A percentile compares a stretch with the other conserved stretches of the same genome.
Evolutionary conservation across 2,888 invertebrate species (phyloP).

Genomic region (Ichneumoninae sp.): DNA sequence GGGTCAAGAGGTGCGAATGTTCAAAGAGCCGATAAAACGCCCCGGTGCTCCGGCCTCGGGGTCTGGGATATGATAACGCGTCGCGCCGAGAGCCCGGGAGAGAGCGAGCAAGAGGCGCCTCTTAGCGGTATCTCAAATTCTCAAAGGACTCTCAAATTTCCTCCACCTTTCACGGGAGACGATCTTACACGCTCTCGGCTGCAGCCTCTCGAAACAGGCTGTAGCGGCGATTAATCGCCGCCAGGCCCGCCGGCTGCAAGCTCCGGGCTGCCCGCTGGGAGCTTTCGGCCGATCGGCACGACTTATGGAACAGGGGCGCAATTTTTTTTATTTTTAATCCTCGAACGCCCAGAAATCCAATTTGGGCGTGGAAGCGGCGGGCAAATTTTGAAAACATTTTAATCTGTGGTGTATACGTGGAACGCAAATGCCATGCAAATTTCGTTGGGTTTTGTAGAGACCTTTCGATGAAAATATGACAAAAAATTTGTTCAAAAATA

Average conservation of each 20-base stretch:
- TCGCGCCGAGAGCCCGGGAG: neutral
- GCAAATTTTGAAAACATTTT: neutral
- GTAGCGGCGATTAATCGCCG: slow-evolving; percentile 40
- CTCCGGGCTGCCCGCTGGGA: too few relatives aligned
- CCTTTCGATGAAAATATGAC: too few relatives aligned
- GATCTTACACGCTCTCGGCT: slow-evolving; percentile 5
- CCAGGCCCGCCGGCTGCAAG: neutral
- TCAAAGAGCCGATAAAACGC: slow-evolving; percentile 78
- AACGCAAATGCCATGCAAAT: too few relatives aligned
- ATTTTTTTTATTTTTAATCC: too few relatives aligned
- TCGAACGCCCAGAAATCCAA: neutral
- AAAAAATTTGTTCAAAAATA: too few relatives aligned
- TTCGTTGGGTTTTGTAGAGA: too few relatives aligned
- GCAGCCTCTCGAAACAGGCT: neutral
- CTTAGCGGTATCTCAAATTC: slow-evolving; percentile 79
- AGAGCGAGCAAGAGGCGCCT: slow-evolving; percentile 70
- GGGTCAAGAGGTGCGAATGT: slow-evolving; percentile 81
- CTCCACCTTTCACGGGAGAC: slow-evolving; percentile 3
- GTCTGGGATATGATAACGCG: slow-evolving; percentile 21
- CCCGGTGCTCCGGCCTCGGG: slow-evolving; percentile 2
- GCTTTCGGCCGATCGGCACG: too few relatives aligned
- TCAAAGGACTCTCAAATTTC: slow-evolving; percentile 40
- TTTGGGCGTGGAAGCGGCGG: neutral
- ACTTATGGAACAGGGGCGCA: too few relatives aligned
- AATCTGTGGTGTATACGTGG: neutral